Evolutionary conservation across 1,140 invertebrate genomes (phyloP), one percentile per base, ranked within the genome.

Genomic region (Bombus confusus): DNA sequence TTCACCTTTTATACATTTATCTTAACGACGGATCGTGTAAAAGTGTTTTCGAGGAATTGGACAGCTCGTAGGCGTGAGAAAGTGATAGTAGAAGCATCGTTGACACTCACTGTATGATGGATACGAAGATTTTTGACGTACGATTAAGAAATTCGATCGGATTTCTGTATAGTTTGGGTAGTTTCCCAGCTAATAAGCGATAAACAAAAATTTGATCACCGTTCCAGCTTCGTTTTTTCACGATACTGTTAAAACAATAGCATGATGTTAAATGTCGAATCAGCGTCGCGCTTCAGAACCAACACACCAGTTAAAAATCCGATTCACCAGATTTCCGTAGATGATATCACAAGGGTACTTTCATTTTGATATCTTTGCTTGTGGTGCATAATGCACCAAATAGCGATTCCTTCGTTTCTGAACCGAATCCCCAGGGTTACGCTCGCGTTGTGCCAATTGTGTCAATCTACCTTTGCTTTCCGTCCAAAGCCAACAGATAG

Each of bases 401-500:
- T 85, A 80, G 52, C 37, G 62, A 77, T 72, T 85, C 52, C 31
- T 57, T 73, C 68, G 69, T 52, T 73, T 78, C 76, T 62, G 25
- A 85, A 80, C 83, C 52, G 31, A 80, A 85, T 80, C 68, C 76
- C 83, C 83, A 85, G 83, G 83, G 83, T 57, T 84, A 79, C 76
- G 68, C 66, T 84, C 68, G 75, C 83, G 76, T 79, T 79, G 52
- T 84, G 83, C 83, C 83, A 85, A 84, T 84, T 84, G 76, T 84
- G 83, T 79, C 76, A 72, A 37, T 84, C 66, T 39, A 69, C 76
- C 41, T 72, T 59, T 47, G 39, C n/a, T n/a, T 84, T 62, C 62
- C 41, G 43, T 77, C 52, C 31, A 68, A 52, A 0, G 0, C 73
- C 18, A 31, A 37, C 9, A 83, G 73, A 83, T 83, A 62, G 81